Evolutionary conservation across 2,113 vertebrate species (phyloP).

Genomic region (Brachirus orientalis): DNA sequence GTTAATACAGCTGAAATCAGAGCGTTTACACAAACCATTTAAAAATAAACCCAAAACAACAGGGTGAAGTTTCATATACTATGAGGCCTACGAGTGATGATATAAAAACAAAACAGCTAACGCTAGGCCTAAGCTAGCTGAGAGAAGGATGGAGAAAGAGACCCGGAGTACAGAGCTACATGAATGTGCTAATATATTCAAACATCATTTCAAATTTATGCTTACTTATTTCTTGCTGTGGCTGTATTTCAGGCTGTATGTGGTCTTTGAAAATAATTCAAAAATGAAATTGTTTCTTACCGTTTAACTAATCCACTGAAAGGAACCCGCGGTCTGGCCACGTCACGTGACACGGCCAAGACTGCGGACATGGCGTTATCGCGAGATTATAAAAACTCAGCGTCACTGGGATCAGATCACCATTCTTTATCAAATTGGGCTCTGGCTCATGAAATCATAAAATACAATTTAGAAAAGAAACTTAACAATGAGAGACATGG

Average conservation of each 20-base stretch:
- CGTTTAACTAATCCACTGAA: slow-evolving; percentile 32
- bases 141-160: slow-evolving; percentile 24
- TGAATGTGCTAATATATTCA: background rate
- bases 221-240: too few species aligned
- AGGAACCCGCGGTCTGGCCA: slow-evolving; percentile 33
- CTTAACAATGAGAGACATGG: too few species aligned
- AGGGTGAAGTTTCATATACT: too few species aligned
- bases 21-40: too few species aligned
- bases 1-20: too few species aligned
- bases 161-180: background rate
- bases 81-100: background rate
- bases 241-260: background rate
- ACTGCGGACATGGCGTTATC: background rate
- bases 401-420: background rate
- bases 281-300: slow-evolving; percentile 44
- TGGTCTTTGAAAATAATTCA: slow-evolving; percentile 29
- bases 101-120: slow-evolving; percentile 2
- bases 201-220: background rate
- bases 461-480: background rate
- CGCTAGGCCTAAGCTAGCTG: slow-evolving; percentile 3
- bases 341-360: slow-evolving; percentile 47
- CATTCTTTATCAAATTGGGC: background rate
- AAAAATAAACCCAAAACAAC: too few species aligned
- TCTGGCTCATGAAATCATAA: background rate
- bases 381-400: slow-evolving; percentile 38